Evolutionary conservation across 2,888 invertebrate genomes (phyloP), one percentile per base, ranked within the genome.

Genomic region (Apamea monoglypha): DNA sequence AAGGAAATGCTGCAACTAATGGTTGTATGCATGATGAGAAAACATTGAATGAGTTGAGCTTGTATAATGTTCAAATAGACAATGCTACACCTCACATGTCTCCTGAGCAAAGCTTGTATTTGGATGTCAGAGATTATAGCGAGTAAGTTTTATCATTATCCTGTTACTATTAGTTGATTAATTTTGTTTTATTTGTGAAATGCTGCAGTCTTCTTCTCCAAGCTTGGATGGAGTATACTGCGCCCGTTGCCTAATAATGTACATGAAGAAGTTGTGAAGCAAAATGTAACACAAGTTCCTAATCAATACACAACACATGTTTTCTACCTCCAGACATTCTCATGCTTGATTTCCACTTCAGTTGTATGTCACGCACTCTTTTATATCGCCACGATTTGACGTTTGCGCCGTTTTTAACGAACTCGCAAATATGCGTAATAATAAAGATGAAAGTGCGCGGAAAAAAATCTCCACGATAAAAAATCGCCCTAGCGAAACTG

Each of bases 101-200:
- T 78, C 97, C 97, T 12, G 97, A 97, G 66, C 96, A 95, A 80
- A 96, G 94, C 72, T 85, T 97, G 75, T 96, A 96, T 91, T 93
- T 97, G 81, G 96, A 97, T 93, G 93, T 97, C 2, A 92, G 95
- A 87, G 97, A 96, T 89, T 97, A 96, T 84, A 97, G 97, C 87
- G 96, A 95, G 97, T 97, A 90, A 95, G 97, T 94, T 73, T 84
- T 0, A 29, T 40, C 2, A 29, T 25, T 47, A 25, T 25, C 8
- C 7, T 8, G 8, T 50, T 21, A 18, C 1, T 18, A 16, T 32
- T 53, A 0, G 6, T 36, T 29, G 16, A 74, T 29, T n/a, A 5
- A 3, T 29, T 12, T 21, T 32, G 2, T 79, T 47, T 25, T 44
- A 66, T 44, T 56, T 16, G 2, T 29, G 4, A 40, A 25, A 25